Percentiles rank a stretch among this genome's conserved stretches.
Conservation (phyloP, 2,888 invertebrate species). For the Tortricodes alternella region DNA sequence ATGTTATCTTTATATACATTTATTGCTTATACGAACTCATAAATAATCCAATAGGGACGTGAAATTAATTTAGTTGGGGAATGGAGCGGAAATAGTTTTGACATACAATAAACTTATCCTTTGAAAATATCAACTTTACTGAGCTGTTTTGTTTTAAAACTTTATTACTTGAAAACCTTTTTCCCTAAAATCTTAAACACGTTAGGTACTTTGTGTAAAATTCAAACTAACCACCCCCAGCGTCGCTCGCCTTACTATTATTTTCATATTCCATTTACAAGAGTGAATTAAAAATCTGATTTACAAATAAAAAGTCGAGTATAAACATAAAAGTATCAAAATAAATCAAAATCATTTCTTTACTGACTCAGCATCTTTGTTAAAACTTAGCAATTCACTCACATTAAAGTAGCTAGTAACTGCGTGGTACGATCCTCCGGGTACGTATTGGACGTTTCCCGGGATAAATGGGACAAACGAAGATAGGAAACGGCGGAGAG, state of each 20-base stretch:
- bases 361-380: neutral
- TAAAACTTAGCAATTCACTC: constrained; percentile 4
- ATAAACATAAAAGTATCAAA: too few species aligned
- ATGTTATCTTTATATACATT: constrained; percentile 78
- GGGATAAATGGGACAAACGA: constrained; percentile 59
- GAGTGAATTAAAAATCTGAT: too few species aligned
- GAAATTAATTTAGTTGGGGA: constrained; percentile 77
- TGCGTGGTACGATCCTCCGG: neutral
- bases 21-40: constrained; percentile 79
- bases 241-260: too few species aligned
- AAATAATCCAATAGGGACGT: constrained; percentile 76
- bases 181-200: too few species aligned
- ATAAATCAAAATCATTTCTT: neutral
- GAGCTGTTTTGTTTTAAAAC: too few species aligned
- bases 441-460: constrained; percentile 30
- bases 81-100: constrained; percentile 56
- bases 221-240: too few species aligned
- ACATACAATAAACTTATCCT: neutral
- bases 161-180: too few species aligned
- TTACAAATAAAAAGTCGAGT: too few species aligned
- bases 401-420: constrained; percentile 14
- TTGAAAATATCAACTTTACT: too few species aligned
- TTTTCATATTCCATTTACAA: too few species aligned
- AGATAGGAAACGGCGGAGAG: constrained; percentile 56
- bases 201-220: too few species aligned